Evolutionary conservation across 1,140 invertebrate species (phyloP).

Genomic region (Antheraea mylitta): DNA sequence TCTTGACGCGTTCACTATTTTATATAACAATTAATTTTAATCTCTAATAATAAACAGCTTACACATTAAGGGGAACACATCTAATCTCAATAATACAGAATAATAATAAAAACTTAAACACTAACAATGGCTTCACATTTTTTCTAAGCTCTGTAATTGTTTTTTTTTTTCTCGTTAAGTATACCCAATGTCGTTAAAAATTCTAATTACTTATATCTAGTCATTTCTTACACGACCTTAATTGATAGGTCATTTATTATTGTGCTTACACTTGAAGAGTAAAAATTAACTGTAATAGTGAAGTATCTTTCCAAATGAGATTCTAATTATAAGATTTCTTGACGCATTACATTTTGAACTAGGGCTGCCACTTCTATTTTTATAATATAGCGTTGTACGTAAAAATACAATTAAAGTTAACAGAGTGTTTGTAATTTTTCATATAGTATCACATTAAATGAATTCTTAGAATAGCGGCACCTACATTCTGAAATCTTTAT

Average conservation of each 20-base stretch:
- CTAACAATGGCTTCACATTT: slow-evolving; percentile 29
- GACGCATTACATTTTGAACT: too few relatives aligned
- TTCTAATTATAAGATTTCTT: not conserved
- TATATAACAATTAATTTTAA: too few relatives aligned
- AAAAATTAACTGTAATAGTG: slow-evolving; percentile 33
- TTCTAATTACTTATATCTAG: slow-evolving; percentile 23
- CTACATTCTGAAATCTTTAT: too few relatives aligned
- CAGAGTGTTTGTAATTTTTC: too few relatives aligned
- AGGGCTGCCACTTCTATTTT: too few relatives aligned
- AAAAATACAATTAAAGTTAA: too few relatives aligned
- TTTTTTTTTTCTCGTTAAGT: slow-evolving; percentile 38
- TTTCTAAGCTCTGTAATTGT: slow-evolving; percentile 46
- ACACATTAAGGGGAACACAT: slow-evolving; percentile 41
- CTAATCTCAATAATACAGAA: slow-evolving; percentile 31
- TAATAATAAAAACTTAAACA: slow-evolving; percentile 22
- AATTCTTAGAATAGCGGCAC: too few relatives aligned
- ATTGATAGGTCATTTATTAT: slow-evolving; percentile 34
- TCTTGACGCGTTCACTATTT: too few relatives aligned
- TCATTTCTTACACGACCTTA: slow-evolving; percentile 31
- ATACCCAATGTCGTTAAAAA: slow-evolving; percentile 16
- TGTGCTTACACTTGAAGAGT: slow-evolving; percentile 27
- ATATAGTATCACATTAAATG: too few relatives aligned
- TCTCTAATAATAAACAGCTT: not conserved
- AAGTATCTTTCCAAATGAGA: not conserved
- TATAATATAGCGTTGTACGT: too few relatives aligned